These are phyloP conservation scores for Spinus pinus DNA, from an alignment of 2,797 vertebrate genomes.

Conservation along the genomic window DNA sequence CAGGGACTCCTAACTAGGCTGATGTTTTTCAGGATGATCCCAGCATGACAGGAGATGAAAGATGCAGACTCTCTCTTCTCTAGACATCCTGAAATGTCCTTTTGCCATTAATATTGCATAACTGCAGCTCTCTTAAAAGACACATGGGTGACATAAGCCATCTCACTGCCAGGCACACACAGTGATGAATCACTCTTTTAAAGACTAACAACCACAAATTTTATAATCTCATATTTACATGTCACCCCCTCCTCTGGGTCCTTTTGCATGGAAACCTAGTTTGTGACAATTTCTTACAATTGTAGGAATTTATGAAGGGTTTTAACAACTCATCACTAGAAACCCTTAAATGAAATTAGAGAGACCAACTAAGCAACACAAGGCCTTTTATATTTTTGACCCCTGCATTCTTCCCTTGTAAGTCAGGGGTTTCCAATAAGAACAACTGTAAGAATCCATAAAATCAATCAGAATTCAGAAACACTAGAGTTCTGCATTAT, in stretches of 20 bases:
- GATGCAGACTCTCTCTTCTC: slow-evolving; percentile 9
- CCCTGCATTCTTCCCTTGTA: not conserved
- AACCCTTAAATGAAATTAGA: not conserved
- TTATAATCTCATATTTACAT: not conserved
- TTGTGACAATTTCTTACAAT: not conserved
- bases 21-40: slow-evolving; percentile 19
- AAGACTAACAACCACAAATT: not conserved
- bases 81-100: slow-evolving; percentile 17
- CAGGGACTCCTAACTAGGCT: slow-evolving; percentile 10
- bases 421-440: not conserved
- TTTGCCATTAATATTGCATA: slow-evolving; percentile 17
- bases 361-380: not conserved
- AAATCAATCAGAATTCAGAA: not conserved
- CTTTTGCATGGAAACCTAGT: not conserved
- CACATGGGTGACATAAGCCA: not conserved
- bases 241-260: not conserved
- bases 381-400: not conserved
- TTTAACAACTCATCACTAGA: not conserved
- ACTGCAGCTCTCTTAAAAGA: slow-evolving; percentile 46
- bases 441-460: not conserved
- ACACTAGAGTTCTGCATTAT: not conserved
- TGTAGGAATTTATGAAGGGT: not conserved
- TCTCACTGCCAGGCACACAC: not conserved
- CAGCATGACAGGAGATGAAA: not conserved
- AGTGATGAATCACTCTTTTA: not conserved